phyloP scores from a whole-genome alignment of 1,140 invertebrate species.

The Tetraneura akinire region DNA sequence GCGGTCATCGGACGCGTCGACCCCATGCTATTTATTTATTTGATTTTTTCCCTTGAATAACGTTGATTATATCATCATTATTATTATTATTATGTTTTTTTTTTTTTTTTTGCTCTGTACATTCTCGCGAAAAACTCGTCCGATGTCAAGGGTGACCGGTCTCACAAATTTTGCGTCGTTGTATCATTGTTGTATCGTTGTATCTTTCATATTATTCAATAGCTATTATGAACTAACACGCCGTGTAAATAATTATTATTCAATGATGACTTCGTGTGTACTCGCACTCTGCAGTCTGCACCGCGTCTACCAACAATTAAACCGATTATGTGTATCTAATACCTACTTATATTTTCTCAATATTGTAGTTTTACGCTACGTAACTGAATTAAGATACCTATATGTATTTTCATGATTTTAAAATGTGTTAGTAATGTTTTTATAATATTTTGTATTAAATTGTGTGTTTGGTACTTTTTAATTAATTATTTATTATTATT shows the following conservation, averaged over 20 bases:
- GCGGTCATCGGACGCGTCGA: not conserved
- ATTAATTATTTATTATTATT: not conserved
- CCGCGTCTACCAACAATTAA: not conserved
- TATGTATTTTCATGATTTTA: too few species aligned
- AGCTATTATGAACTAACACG: not conserved
- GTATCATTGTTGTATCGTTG: not conserved
- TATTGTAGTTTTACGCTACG: too few species aligned
- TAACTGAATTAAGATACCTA: too few species aligned
- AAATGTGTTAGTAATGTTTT: too few species aligned
- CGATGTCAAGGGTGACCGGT: conserved; percentile 42
- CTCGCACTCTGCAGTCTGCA: not conserved
- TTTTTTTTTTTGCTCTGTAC: not conserved
- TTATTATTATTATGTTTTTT: not conserved
- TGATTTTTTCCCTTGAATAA: not conserved
- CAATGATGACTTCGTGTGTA: too few species aligned
- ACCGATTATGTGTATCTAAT: not conserved
- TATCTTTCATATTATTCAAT: not conserved
- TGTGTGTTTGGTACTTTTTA: too few species aligned
- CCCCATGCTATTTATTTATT: not conserved
- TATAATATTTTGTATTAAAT: too few species aligned
- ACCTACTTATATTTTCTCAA: too few species aligned
- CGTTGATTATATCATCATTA: not conserved
- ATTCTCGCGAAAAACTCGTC: not conserved
- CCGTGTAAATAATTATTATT: too few species aligned
- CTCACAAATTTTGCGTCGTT: conserved; percentile 19